phyloP scores from a whole-genome alignment of 2,797 vertebrate species.

The Hipposideros larvatus region DNA sequence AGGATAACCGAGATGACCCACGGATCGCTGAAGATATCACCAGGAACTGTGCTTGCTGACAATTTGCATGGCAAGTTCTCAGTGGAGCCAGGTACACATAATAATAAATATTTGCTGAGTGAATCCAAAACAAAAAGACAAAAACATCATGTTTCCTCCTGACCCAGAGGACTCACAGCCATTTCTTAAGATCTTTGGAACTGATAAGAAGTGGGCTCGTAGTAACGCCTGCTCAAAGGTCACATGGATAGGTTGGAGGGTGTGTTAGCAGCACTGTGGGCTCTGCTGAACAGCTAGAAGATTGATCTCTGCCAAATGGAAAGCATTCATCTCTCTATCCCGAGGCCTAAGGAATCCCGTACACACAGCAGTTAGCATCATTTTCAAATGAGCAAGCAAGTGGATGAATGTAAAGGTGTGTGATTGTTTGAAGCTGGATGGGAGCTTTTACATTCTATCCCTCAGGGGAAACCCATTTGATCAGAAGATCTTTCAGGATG shows the following conservation, averaged over 20 bases:
- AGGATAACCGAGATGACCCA: too few species aligned
- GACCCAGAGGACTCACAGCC: neutral
- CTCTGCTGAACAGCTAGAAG: neutral
- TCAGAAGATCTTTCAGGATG: neutral
- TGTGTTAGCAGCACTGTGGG: neutral
- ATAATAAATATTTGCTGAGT: neutral
- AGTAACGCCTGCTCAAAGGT: neutral
- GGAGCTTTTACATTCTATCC: neutral
- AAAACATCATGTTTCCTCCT: neutral
- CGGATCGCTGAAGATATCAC: neutral
- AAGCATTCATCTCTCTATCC: neutral
- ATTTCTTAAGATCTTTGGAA: neutral
- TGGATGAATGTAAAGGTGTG: neutral
- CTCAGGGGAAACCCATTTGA: neutral
- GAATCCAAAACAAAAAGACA: neutral
- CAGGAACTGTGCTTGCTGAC: neutral
- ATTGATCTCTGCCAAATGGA: neutral
- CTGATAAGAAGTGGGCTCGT: accelerated
- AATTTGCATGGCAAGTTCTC: neutral
- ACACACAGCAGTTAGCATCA: neutral
- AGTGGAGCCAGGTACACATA: neutral
- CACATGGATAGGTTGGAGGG: neutral
- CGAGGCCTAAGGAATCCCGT: neutral
- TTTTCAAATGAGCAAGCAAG: neutral
- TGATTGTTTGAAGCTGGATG: neutral